phyloP scores from a whole-genome alignment of 1,140 invertebrate species.

The Camponotus vicinus region DNA sequence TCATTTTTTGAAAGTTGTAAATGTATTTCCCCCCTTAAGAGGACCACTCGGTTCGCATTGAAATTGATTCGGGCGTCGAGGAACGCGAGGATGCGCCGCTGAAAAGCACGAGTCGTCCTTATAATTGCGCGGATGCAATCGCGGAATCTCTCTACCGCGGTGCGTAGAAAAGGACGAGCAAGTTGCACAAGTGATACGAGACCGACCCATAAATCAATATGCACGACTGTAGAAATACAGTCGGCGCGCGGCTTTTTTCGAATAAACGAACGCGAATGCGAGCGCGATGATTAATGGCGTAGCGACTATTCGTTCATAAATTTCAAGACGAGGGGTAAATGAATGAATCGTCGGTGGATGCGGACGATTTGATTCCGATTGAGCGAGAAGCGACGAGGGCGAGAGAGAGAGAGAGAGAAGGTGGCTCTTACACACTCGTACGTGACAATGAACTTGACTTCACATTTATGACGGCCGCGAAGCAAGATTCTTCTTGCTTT shows the following conservation, averaged over 20 bases:
- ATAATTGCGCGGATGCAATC: constrained; percentile 49
- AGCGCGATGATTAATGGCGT: constrained; percentile 70
- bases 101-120: neutral
- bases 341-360: constrained; percentile 53
- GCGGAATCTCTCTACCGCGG: constrained; percentile 28
- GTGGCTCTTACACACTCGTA: neutral
- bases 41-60: constrained; percentile 23
- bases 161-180: constrained; percentile 32
- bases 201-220: constrained; percentile 57
- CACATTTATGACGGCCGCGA: neutral
- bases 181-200: constrained; percentile 39
- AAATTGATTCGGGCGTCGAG: constrained; percentile 55
- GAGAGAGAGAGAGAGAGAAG: neutral
- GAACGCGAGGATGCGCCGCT: constrained; percentile 45
- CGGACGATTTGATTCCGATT: constrained; percentile 62
- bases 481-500: constrained; percentile 6
- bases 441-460: constrained; percentile 39
- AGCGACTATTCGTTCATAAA: constrained; percentile 72
- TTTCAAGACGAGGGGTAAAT: constrained; percentile 66
- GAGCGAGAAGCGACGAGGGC: neutral
- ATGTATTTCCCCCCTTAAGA: too few relatives aligned
- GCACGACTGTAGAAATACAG: neutral
- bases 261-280: constrained; percentile 50
- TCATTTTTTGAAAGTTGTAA: too few relatives aligned
- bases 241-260: constrained; percentile 41